Base-by-base conservation (phyloP, 35 echinoderm and acorn worm genomes). In the Anneissia japonica region DNA sequence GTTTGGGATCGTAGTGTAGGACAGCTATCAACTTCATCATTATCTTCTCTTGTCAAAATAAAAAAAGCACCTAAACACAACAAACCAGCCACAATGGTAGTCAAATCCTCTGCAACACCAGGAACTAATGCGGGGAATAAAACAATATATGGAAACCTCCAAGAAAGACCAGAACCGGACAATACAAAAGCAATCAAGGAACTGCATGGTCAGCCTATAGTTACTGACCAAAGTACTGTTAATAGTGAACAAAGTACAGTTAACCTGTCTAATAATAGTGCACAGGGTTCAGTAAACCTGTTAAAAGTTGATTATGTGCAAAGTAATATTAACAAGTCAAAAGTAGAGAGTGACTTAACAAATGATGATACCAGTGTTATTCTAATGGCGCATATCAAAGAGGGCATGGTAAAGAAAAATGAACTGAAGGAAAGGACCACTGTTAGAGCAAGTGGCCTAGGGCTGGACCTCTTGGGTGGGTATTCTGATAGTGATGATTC, bases 371-470 rank as follows among this genome's bases (percentile, higher is more conserved):
- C 31, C 1, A 80, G 39, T 32, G 16, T 51, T 32, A 31, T 32
- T 0, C 39, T 92, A 9, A 82, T 73, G 40, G 79, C 45, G 31
- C 88, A 86, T 74, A 95, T 91, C 29, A 82, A 85, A 83, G 93
- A 91, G 51, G 93, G 93, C 7, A 79, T 95, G 19, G 81, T 76
- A 17, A 95, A 91, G 30, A 86, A 85, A 40, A 80, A 46, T 4
- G 64, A 55, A 64, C 26, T 64, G 19, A 64, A 64, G 21, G n/a
- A n/a, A n/a, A n/a, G n/a, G n/a, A n/a, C n/a, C n/a, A n/a, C n/a
- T n/a, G 51, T 64, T 23, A 64, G 26, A 64, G 7, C 6, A 19
- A 2, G 51, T 64, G 51, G 51, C 51, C 51, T 64, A 16, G 51
- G 51, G 2, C 51, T 64, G 11, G 51, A 64, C 51, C 51, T 64